Conservation (phyloP, 1,140 invertebrate species). For the Acyrthosiphon pisum region DNA sequence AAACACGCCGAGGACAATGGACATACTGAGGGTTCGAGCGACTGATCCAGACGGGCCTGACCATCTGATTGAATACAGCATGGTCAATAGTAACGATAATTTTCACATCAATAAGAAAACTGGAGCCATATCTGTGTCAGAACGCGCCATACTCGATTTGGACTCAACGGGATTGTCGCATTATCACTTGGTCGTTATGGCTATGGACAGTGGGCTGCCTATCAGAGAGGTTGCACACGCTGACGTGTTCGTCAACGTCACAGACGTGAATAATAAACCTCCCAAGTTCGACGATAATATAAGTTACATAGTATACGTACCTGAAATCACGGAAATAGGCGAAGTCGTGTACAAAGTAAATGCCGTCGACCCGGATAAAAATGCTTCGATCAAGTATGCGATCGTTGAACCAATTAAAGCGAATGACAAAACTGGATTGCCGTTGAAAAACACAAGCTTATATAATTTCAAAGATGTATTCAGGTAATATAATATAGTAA, state of each 20-base stretch:
- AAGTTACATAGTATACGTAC: constrained; percentile 73
- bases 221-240: constrained; percentile 79
- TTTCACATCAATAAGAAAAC: constrained; percentile 74
- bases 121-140: constrained; percentile 77
- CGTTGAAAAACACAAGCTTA: constrained; percentile 65
- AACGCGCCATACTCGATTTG: constrained; percentile 76
- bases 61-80: constrained; percentile 73
- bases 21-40: constrained; percentile 74
- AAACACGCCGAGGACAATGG: constrained; percentile 73
- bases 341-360: constrained; percentile 70
- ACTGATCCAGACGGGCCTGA: constrained; percentile 80
- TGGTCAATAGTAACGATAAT: constrained; percentile 76
- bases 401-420: constrained; percentile 75
- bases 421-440: constrained; percentile 77
- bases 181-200: constrained; percentile 76
- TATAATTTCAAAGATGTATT: constrained; percentile 37
- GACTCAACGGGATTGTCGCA: constrained; percentile 69
- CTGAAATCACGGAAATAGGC: constrained; percentile 73
- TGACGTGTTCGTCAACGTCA: constrained; percentile 74
- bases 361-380: constrained; percentile 75
- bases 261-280: constrained; percentile 84
- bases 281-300: constrained; percentile 74
- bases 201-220: constrained; percentile 75
- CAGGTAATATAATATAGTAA: constrained; percentile 33
- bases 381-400: constrained; percentile 73